phyloP scores from a whole-genome alignment of 2,888 invertebrate species.

The Tolmerus cingulatus region DNA sequence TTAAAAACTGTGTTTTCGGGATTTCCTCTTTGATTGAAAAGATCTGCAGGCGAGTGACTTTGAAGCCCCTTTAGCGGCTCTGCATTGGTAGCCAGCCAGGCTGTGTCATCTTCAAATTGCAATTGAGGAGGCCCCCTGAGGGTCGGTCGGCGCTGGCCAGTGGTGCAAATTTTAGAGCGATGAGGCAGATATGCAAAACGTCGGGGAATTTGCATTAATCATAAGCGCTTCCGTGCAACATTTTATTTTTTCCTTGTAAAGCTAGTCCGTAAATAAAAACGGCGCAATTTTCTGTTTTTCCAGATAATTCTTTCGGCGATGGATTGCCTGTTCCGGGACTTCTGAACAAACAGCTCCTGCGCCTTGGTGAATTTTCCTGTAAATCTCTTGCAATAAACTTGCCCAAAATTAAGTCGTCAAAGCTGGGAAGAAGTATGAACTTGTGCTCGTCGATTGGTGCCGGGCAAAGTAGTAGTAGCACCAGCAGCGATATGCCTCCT shows the following conservation, averaged over 20 bases:
- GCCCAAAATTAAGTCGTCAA: constrained; percentile 19
- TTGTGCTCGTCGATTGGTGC: constrained; percentile 62
- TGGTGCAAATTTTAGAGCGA: background rate
- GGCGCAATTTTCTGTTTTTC: background rate
- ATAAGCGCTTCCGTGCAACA: background rate
- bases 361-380: background rate
- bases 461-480: constrained; percentile 52
- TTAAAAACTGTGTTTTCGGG: background rate
- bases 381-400: background rate
- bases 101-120: background rate
- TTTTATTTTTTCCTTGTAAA: background rate
- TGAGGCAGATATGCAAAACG: background rate
- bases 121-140: background rate
- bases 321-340: background rate
- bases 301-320: background rate
- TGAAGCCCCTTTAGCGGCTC: background rate
- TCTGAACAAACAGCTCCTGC: background rate
- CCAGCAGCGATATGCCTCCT: constrained; percentile 60
- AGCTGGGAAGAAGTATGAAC: constrained; percentile 62
- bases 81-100: background rate
- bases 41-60: background rate
- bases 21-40: too few species aligned
- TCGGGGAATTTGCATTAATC: background rate
- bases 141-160: background rate
- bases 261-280: background rate